phyloP scores from a whole-genome alignment of 2,113 vertebrate species.

The Cyprinodon tularosa region DNA sequence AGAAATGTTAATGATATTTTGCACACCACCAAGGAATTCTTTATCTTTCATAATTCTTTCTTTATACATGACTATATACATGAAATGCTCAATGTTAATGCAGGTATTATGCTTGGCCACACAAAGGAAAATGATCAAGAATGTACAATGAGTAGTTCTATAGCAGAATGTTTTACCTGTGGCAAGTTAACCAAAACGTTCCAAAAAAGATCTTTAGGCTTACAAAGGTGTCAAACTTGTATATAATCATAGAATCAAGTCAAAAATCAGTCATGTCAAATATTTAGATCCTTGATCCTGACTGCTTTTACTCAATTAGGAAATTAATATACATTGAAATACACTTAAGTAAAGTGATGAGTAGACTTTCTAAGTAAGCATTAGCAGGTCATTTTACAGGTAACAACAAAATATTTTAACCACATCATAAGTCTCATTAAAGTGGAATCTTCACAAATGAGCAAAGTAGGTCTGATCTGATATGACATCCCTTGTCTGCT shows the following conservation, averaged over 20 bases:
- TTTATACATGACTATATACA: not conserved
- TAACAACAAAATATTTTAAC: conserved; percentile 29
- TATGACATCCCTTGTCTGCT: conserved; percentile 60
- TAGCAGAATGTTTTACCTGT: conserved; percentile 26
- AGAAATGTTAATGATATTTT: not conserved
- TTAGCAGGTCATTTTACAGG: conserved; percentile 18
- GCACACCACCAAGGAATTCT: not conserved
- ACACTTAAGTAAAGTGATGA: conserved; percentile 11
- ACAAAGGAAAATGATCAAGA: conserved; percentile 57
- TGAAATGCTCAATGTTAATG: conserved; percentile 36
- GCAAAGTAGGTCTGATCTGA: conserved; percentile 43
- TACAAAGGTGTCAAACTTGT: conserved; percentile 54
- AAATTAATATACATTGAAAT: conserved; percentile 14
- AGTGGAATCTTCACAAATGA: conserved; percentile 51
- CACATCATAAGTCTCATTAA: conserved; percentile 12
- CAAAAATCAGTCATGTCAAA: not conserved
- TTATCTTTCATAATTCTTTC: not conserved
- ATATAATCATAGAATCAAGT: conserved; percentile 32
- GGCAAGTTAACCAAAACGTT: not conserved
- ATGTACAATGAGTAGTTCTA: conserved; percentile 66
- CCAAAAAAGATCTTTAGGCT: conserved; percentile 18
- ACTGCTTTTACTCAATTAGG: too few species aligned
- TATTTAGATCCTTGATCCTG: too few species aligned
- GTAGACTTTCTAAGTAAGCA: conserved; percentile 25
- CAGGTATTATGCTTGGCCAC: conserved; percentile 50